Percentiles rank a stretch among this genome's conserved stretches.
These are phyloP conservation scores for Heliconius hewitsoni DNA, from an alignment of 1,140 invertebrate species.

Conservation along the genomic window DNA sequence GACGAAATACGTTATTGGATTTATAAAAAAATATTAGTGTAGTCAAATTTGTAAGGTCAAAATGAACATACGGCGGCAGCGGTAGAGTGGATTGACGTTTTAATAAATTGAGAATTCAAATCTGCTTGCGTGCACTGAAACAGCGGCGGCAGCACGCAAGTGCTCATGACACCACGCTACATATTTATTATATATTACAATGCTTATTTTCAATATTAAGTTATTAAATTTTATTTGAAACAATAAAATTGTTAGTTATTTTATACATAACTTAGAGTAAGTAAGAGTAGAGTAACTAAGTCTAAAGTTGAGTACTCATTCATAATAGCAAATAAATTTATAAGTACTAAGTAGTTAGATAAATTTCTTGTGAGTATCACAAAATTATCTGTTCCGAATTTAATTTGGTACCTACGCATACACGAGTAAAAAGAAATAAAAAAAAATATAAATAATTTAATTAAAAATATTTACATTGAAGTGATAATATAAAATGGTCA, in stretches of 20 bases:
- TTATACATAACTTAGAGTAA: not conserved
- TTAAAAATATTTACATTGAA: too few relatives aligned
- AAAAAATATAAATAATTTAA: too few relatives aligned
- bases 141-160: conserved; percentile 54
- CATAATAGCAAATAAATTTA: not conserved
- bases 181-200: conserved; percentile 26
- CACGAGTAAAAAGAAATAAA: not conserved
- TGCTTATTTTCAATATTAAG: not conserved
- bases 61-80: not conserved
- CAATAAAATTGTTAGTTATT: not conserved
- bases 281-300: too few relatives aligned
- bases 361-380: not conserved
- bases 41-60: conserved; percentile 23
- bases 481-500: too few relatives aligned
- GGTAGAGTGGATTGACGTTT: conserved; percentile 28
- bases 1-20: not conserved
- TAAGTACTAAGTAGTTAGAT: not conserved
- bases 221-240: not conserved
- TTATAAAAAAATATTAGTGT: not conserved
- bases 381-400: not conserved
- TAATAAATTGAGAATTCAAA: conserved; percentile 48
- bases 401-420: not conserved
- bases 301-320: too few relatives aligned
- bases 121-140: conserved; percentile 56
- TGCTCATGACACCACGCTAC: conserved; percentile 45